Evolutionary conservation across 2,888 invertebrate genomes (phyloP), one percentile per base, ranked within the genome.

Genomic region (Noctua janthina): DNA sequence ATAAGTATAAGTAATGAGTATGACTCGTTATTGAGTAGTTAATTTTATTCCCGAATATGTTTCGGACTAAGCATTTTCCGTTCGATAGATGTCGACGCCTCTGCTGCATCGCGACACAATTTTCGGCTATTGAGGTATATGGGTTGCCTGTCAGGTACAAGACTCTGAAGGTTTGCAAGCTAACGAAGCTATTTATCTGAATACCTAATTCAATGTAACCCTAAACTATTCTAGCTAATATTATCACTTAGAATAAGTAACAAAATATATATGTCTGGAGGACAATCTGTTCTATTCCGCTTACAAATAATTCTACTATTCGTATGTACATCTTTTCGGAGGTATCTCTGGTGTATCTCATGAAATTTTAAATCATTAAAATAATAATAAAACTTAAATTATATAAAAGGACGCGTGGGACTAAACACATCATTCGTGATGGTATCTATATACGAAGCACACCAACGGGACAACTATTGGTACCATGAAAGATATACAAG

Each of bases 261-360:
- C 76, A 74, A 73, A 73, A 82, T 13, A 59, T 82, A 82, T 84
- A 81, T 35, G n/a, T 76, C 73, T 78, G 54, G 75, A 80, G 64
- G 70, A 78, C 76, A 64, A 78, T 76, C 80, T 54, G 81, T 69
- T 76, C 78, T 59, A 78, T 68, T 62, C 77, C 81, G 62, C 80
- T 79, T 84, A 88, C 81, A 83, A 81, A 84, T 82, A 84, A 83
- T 73, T 73, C 86, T 90, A 86, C 78, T 73, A 90, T 83, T 66
- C 82, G 76, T 89, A 88, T 89, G 81, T 90, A 90, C 90, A 90
- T 46, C 62, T 35, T 54, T 84, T 76, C 82, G 83, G 90, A 90
- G 90, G 90, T 90, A 90, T 90, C 90, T 83, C 87, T 90, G 89
- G 88, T 86, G 87, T 88, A 89, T 88, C 90, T 89, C 88, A 87